Evolutionary conservation across 2,888 invertebrate species (phyloP).

Genomic region (Tuta absoluta): DNA sequence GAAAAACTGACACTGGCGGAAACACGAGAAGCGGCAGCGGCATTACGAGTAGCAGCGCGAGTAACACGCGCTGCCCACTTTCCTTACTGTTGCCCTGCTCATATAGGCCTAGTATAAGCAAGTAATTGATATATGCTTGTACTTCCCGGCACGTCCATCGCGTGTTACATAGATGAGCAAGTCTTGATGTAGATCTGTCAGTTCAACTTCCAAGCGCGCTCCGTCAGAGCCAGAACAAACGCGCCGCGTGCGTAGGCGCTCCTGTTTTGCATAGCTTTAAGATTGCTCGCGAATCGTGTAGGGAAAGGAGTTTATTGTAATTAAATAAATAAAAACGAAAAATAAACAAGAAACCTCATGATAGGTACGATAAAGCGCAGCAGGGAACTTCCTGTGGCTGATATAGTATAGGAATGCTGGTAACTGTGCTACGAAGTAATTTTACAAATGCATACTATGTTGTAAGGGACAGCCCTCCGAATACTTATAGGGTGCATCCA

Average conservation of each 20-base stretch:
- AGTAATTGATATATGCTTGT: too few species aligned
- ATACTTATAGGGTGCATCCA: too few species aligned
- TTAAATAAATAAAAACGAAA: background rate
- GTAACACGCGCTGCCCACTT: too few species aligned
- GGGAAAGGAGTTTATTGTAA: background rate
- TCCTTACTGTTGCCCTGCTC: too few species aligned
- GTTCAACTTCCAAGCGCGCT: background rate
- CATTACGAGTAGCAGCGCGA: too few species aligned
- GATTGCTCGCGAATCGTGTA: background rate
- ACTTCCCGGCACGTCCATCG: background rate
- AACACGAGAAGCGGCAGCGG: too few species aligned
- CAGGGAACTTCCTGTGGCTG: background rate
- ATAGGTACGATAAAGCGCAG: background rate
- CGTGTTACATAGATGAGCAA: background rate
- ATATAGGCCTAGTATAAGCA: too few species aligned
- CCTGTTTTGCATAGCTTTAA: background rate
- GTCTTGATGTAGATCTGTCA: background rate
- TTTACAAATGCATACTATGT: too few species aligned
- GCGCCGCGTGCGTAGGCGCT: constrained; percentile 6
- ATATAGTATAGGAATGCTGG: too few species aligned
- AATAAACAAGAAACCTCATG: background rate
- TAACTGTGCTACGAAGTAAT: too few species aligned
- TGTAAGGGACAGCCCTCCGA: too few species aligned
- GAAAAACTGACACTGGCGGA: too few species aligned
- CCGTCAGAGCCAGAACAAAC: background rate